Evolutionary conservation across 2,797 vertebrate genomes (phyloP), one percentile per base, ranked within the genome.

Genomic region (Pampus argenteus): DNA sequence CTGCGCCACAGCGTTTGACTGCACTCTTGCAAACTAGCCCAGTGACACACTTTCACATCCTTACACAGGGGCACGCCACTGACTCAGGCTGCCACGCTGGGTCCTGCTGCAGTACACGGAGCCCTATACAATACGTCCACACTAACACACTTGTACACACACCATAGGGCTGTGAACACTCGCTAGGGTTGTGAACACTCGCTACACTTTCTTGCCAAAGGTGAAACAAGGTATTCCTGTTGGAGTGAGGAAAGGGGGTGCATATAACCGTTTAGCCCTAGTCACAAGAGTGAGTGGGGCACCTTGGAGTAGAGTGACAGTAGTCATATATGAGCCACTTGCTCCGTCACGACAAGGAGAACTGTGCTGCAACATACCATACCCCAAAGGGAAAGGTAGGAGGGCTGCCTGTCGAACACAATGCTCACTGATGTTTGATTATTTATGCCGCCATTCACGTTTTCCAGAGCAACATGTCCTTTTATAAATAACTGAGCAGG

Each of bases 31-130:
- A 89, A 90, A 90, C 91, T 88, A 92, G 88, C 88, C 90, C 87
- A 91, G 90, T 93, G 92, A 92, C 92, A 94, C 92, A 92, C 87
- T 92, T 94, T 91, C 82, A 82, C 78, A 86, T 89, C 86, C 78
- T 66, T 66, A 81, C 71, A 79, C 77, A 76, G 84, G 78, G 76
- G 77, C 83, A 81, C 9, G 81, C 65, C 76, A 83, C 76, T 66
- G 86, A 88, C 83, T 81, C 82, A 79, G 74, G 79, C 85, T 73
- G 72, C 78, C 84, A 80, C 59, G 20, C 78, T 14, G 76, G 74
- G 80, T 64, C 68, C 76, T 69, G 78, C 74, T 71, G 78, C 78
- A 71, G 71, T 15, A 49, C 45, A 36, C 42, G 29, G 2, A 52
- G 60, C 66, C 61, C 42, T 18, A 66, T 67, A 78, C 58, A 65